Evolutionary conservation across 1,140 invertebrate species (phyloP), one percentile per base, ranked within the genome.

Genomic region (Drosophila sulfurigaster): DNA sequence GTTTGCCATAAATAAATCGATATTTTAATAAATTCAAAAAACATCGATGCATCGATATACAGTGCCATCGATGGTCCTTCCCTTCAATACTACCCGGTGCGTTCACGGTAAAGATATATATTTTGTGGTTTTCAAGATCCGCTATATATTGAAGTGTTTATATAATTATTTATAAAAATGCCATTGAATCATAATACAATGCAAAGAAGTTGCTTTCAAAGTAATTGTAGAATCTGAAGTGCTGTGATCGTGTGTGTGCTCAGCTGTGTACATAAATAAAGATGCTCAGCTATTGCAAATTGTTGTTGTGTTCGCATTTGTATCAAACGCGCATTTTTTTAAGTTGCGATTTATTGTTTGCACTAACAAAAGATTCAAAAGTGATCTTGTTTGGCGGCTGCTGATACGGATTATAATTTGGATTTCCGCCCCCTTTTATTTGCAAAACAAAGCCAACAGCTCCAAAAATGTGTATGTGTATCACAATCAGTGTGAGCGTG

Each of bases 11-110:
- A 25, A 32, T 7, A 11, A 38, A 38, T 38, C 7, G 8, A 8
- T 38, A 11, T 10, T 25, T 25, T 25, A 3, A 4, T 25, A 25
- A 25, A 25, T 4, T 25, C 20, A 0, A 8, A 38, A 38, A 38
- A 11, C 35, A 10, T 38, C 35, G 8, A 10, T 38, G 35, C 35
- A 38, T 38, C 35, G 35, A 38, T 38, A 7, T 8, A 38, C 8
- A 38, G 10, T 38, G 35, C 6, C 8, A 38, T 38, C 35, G 35
- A 38, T 10, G 6, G 11, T 15, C 64, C 59, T 64, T 71, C 48
- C 15, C 48, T 13, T 57, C 68, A 46, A n/a, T 13, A 46, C 56
- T 57, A 48, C 59, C 68, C 68, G 68, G 68, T 56, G 60, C 51
- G 20, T 1, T 28, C 51, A 48, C 7, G n/a, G 11, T 43, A 5